Evolutionary conservation across 1,140 invertebrate genomes (phyloP).

Genomic region (Saxidomus purpurata): DNA sequence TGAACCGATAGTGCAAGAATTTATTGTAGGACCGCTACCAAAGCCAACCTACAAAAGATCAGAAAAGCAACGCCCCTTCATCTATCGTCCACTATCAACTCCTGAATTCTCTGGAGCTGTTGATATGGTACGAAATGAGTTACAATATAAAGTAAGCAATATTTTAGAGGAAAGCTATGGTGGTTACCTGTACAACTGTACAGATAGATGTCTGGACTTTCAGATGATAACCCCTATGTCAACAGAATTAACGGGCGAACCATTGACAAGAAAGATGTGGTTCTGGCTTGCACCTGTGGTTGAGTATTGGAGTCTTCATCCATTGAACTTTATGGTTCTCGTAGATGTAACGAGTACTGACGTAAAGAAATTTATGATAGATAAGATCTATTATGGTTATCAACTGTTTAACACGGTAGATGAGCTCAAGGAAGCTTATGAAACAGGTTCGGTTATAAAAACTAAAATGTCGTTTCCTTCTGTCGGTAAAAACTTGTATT

Average conservation of each 20-base stretch:
- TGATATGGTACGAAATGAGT: neutral
- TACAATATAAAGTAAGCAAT: slow-evolving; percentile 27
- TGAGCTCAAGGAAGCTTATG: slow-evolving; percentile 70
- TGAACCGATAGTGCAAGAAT: slow-evolving; percentile 76
- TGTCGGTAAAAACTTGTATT: slow-evolving; percentile 62
- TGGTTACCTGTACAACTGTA: slow-evolving; percentile 71
- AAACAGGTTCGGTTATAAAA: slow-evolving; percentile 70
- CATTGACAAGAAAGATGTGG: slow-evolving; percentile 71
- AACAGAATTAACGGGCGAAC: slow-evolving; percentile 51
- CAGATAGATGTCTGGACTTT: slow-evolving; percentile 70
- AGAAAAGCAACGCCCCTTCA: slow-evolving; percentile 47
- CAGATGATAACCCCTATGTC: slow-evolving; percentile 67
- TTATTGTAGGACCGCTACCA: slow-evolving; percentile 73
- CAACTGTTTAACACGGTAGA: slow-evolving; percentile 70
- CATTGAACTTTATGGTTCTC: slow-evolving; percentile 72
- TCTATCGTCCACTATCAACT: slow-evolving; percentile 64
- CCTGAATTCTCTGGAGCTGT: slow-evolving; percentile 50
- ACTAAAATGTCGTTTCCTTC: slow-evolving; percentile 67
- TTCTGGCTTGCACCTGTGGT: slow-evolving; percentile 66
- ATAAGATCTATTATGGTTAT: slow-evolving; percentile 73
- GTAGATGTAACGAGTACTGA: slow-evolving; percentile 70
- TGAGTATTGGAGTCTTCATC: slow-evolving; percentile 68
- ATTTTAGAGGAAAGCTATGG: slow-evolving; percentile 77
- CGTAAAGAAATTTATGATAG: slow-evolving; percentile 60
- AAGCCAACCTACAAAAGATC: slow-evolving; percentile 63